phyloP scores from a whole-genome alignment of 2,797 vertebrate genomes.

The Xiphorhynchus erythropygius region DNA sequence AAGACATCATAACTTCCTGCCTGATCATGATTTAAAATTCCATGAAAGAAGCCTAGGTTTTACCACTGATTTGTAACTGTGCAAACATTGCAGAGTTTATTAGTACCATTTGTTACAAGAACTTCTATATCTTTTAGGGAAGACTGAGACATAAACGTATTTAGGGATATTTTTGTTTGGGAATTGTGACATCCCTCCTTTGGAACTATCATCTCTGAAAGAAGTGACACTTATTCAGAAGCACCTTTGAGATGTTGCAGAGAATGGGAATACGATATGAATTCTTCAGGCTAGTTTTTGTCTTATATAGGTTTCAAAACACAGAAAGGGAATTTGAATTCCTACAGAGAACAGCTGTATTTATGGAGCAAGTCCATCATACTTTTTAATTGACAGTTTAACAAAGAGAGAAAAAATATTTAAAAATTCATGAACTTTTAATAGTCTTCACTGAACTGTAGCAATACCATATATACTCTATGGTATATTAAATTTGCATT shows the following conservation, averaged over 20 bases:
- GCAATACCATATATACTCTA: neutral
- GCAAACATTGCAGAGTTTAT: neutral
- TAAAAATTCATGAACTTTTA: conserved; percentile 49
- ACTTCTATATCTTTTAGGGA: neutral
- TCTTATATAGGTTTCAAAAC: neutral
- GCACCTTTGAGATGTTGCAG: neutral
- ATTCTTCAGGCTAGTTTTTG: neutral
- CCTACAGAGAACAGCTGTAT: neutral
- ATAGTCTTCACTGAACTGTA: conserved; percentile 10
- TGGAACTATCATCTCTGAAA: neutral
- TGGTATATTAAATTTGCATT: conserved; percentile 63
- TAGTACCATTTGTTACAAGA: neutral
- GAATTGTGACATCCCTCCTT: neutral
- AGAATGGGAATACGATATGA: neutral
- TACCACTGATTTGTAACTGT: neutral
- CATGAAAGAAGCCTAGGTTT: neutral
- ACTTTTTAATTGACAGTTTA: conserved; percentile 10
- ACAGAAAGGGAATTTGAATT: neutral
- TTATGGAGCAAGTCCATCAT: neutral
- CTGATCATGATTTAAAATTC: neutral
- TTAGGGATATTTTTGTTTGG: neutral
- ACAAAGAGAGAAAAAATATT: conserved; percentile 14
- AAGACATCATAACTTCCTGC: neutral
- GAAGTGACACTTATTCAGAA: neutral
- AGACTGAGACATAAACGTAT: neutral